A percentile compares a stretch with the other conserved stretches of the same genome.
phyloP scores from a whole-genome alignment of 2,888 invertebrate genomes.

The Marronus borbonicus region DNA sequence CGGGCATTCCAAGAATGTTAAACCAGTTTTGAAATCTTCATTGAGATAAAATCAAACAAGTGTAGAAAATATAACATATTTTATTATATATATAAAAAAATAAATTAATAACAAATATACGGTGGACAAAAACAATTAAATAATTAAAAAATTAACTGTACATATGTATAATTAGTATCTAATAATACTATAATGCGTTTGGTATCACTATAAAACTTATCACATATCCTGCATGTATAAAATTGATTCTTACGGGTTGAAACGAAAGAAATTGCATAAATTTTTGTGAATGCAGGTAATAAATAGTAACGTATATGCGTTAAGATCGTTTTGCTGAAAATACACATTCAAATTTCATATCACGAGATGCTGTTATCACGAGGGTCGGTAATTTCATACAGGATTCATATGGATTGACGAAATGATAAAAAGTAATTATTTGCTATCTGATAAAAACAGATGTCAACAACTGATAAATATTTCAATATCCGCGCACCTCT shows the following conservation, averaged over 20 bases:
- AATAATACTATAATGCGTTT: conserved; percentile 17
- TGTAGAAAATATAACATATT: background rate
- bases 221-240: conserved; percentile 9
- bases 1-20: too few relatives aligned
- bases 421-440: conserved; percentile 37
- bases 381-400: background rate
- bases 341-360: conserved; percentile 1
- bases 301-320: background rate
- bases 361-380: background rate
- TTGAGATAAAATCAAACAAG: too few relatives aligned
- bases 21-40: too few relatives aligned
- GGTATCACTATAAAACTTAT: conserved; percentile 25
- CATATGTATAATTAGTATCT: background rate
- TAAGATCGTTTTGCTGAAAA: background rate
- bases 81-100: conserved; percentile 7
- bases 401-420: background rate
- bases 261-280: background rate
- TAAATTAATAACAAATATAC: background rate
- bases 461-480: conserved; percentile 25
- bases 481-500: conserved; percentile 26
- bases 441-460: conserved; percentile 31
- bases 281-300: background rate
- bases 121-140: background rate
- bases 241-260: background rate
- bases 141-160: conserved; percentile 13